phyloP scores from a whole-genome alignment of 2,888 invertebrate species.

The Papilio protenor region DNA sequence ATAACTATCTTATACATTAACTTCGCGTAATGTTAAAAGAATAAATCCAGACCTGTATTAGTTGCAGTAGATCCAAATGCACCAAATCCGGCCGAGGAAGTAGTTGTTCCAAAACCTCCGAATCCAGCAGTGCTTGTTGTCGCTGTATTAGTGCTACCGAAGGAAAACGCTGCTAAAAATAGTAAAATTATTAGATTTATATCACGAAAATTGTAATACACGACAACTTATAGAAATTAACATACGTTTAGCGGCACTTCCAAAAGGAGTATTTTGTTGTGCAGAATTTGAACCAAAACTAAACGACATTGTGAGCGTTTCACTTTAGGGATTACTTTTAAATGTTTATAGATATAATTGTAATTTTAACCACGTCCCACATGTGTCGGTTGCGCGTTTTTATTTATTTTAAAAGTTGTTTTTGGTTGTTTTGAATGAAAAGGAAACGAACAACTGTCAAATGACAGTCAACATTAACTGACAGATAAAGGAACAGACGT shows the following conservation, averaged over 20 bases:
- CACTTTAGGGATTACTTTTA: not conserved
- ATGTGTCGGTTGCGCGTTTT: not conserved
- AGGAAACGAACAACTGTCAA: not conserved
- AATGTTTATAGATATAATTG: slow-evolving; percentile 1
- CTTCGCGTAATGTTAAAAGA: not conserved
- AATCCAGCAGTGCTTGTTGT: slow-evolving; percentile 79
- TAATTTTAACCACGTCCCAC: not conserved
- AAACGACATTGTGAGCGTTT: slow-evolving; percentile 65
- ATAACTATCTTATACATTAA: not conserved
- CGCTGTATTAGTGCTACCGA: slow-evolving; percentile 81
- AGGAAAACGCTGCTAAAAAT: slow-evolving; percentile 75
- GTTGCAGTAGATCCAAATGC: slow-evolving; percentile 75
- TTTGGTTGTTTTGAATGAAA: not conserved
- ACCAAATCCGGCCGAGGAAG: slow-evolving; percentile 75
- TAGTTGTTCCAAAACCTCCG: slow-evolving; percentile 73
- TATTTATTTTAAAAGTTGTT: slow-evolving; percentile 13
- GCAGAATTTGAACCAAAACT: slow-evolving; percentile 71
- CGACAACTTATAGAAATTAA: slow-evolving; percentile 41
- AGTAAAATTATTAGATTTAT: not conserved
- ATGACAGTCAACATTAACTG: not conserved
- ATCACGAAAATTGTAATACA: not conserved
- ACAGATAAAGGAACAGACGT: not conserved
- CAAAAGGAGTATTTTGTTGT: slow-evolving; percentile 72
- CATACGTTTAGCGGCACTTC: slow-evolving; percentile 85
- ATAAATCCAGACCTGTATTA: slow-evolving; percentile 58